Base-by-base conservation (phyloP, 2,797 vertebrate species). In the Sebastes jordani region DNA sequence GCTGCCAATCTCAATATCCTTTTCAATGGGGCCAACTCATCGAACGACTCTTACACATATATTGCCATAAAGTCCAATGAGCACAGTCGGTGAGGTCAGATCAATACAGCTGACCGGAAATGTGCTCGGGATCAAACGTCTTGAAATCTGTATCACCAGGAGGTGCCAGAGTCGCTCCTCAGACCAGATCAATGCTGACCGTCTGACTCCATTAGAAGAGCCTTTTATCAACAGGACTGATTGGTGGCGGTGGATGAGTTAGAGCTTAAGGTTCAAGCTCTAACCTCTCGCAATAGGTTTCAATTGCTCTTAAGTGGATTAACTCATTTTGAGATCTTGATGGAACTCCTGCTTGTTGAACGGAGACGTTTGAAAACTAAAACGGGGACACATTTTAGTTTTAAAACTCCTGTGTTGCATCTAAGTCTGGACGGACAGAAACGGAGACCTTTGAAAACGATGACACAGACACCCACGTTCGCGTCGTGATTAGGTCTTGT, bases 131-230 rank as follows among this genome's bases (percentile, higher is more conserved):
- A 85, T 71, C 83, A 85, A 87, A 88, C 82, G 65, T 80, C 82
- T 91, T 84, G 76, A 87, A 88, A 83, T 85, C 66, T 1, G 83
- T 60, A 71, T 85, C 80, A 63, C 70, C 27, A 55, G 76, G 42
- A 85, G 84, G 85, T 80, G 66, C 80, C 69, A 32, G 49, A 83
- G 60, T 52, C 5, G 36, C 75, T 78, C 68, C 76, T 83, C 78
- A 58, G 82, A 73, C 79, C 65, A 29, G 88, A 92, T 94, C 88
- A 65, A 94, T 94, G 83, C 16, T 82, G 77, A 78, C 76, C 72
- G 14, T 70, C 73, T 55, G 76, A 80, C 80, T 93, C 81, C 84
- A 90, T 91, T 90, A 91, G 64, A 79, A 56, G 72, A 80, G 52
- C 65, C 89, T 90, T 89, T 86, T 84, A 88, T 83, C 82, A 84